phyloP scores from a whole-genome alignment of 2,113 vertebrate genomes.

The Gymnobelideus leadbeateri region DNA sequence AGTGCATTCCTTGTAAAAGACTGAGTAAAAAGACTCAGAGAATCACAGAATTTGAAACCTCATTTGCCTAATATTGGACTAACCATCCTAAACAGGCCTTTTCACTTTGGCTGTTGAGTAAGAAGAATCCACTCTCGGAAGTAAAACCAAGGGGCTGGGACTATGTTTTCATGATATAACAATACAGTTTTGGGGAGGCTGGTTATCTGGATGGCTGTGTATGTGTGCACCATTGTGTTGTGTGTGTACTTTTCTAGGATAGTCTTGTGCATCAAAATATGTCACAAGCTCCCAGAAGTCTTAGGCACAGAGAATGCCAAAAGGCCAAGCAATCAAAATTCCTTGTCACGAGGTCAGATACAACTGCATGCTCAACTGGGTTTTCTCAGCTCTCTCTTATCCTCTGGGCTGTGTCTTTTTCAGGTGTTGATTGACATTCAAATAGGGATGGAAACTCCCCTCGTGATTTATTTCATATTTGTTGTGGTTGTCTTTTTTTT shows the following conservation, averaged over 20 bases:
- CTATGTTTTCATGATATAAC: background rate
- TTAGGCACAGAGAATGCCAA: background rate
- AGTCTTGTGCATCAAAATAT: background rate
- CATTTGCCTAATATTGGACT: background rate
- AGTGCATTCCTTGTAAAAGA: background rate
- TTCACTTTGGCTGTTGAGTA: background rate
- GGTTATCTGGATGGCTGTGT: background rate
- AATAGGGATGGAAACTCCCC: background rate
- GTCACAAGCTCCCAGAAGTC: background rate
- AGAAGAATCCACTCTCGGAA: background rate
- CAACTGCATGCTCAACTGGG: background rate
- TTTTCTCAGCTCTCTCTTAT: background rate
- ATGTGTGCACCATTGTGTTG: background rate
- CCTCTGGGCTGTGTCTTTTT: background rate
- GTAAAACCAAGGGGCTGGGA: background rate
- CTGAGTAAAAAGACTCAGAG: background rate
- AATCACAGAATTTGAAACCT: background rate
- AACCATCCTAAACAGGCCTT: background rate
- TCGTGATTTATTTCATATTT: background rate
- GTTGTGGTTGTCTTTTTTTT: background rate
- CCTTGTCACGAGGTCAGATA: background rate
- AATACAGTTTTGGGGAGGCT: background rate
- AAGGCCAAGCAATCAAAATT: background rate
- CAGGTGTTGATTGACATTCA: background rate
- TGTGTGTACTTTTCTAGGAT: background rate